These are phyloP conservation scores for Alosa sapidissima DNA, from an alignment of 2,797 vertebrate genomes.

Conservation along the genomic window DNA sequence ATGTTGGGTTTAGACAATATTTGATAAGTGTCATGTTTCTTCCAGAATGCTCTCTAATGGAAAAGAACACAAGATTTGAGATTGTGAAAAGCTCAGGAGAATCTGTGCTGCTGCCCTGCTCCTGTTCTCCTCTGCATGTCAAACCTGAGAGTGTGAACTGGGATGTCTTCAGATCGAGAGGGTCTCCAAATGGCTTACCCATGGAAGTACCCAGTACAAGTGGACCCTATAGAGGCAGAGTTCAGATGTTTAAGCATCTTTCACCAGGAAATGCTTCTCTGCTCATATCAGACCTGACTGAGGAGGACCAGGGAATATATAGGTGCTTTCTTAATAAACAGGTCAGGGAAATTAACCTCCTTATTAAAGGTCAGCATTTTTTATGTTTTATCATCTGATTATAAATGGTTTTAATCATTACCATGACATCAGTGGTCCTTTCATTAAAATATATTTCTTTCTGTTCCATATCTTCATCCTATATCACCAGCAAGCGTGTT, in stretches of 20 bases:
- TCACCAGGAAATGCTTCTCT: not conserved
- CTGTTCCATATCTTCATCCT: not conserved
- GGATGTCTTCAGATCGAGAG: not conserved
- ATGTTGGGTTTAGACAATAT: not conserved
- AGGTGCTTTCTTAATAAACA: not conserved
- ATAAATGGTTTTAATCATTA: not conserved
- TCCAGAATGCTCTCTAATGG: not conserved
- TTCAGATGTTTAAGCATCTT: not conserved
- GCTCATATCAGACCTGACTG: not conserved
- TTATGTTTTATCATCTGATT: not conserved
- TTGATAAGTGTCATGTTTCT: not conserved
- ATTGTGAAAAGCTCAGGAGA: not conserved
- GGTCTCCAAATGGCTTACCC: not conserved
- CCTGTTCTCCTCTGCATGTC: not conserved
- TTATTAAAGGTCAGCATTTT: not conserved
- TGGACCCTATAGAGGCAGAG: not conserved
- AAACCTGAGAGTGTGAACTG: not conserved
- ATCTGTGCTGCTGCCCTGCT: not conserved
- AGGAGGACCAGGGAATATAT: not conserved
- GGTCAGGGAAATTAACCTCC: not conserved
- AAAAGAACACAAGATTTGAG: not conserved
- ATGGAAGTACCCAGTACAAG: not conserved
- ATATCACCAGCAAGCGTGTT: not conserved
- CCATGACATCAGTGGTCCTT: no score
- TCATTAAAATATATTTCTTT: no score